A percentile compares a stretch with the other conserved stretches of the same genome.
phyloP scores from a whole-genome alignment of 2,888 invertebrate species.

The Amorpha juglandis region DNA sequence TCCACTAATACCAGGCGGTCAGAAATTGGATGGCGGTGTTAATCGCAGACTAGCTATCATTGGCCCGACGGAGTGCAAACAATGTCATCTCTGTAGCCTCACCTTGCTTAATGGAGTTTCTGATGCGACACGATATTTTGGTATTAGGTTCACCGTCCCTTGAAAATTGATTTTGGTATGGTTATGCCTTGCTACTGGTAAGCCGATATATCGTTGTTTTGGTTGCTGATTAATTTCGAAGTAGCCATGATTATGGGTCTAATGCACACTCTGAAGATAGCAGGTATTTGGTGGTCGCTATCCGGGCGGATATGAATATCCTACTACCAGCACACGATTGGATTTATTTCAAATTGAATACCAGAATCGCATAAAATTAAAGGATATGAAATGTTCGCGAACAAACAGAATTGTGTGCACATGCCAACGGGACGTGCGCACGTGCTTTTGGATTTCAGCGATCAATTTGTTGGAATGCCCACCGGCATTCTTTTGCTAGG shows the following conservation, averaged over 20 bases:
- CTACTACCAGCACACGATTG: too few relatives aligned
- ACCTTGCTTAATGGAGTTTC: constrained; percentile 50
- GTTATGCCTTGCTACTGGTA: background rate
- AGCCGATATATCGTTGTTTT: background rate
- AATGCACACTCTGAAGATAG: too few relatives aligned
- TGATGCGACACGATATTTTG: constrained; percentile 36
- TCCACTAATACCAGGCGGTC: constrained; percentile 25
- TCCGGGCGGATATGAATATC: too few relatives aligned
- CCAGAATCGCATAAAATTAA: background rate
- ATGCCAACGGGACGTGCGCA: constrained; percentile 29
- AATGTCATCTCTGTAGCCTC: constrained; percentile 46
- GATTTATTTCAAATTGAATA: background rate
- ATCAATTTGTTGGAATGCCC: background rate
- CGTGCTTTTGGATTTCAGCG: constrained; percentile 36
- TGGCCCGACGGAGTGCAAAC: constrained; percentile 51
- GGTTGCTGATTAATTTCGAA: background rate
- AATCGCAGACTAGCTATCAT: constrained; percentile 42
- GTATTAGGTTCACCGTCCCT: background rate
- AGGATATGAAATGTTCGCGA: background rate
- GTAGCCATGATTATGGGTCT: too few relatives aligned
- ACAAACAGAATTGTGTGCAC: background rate
- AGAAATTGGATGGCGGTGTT: constrained; percentile 25
- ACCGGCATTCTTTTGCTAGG: background rate
- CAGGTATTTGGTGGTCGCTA: too few relatives aligned
- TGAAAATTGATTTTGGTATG: constrained; percentile 8